These are phyloP conservation scores for Meloidogyne floridensis DNA, from an alignment of 1,140 invertebrate genomes.

Conservation along the genomic window DNA sequence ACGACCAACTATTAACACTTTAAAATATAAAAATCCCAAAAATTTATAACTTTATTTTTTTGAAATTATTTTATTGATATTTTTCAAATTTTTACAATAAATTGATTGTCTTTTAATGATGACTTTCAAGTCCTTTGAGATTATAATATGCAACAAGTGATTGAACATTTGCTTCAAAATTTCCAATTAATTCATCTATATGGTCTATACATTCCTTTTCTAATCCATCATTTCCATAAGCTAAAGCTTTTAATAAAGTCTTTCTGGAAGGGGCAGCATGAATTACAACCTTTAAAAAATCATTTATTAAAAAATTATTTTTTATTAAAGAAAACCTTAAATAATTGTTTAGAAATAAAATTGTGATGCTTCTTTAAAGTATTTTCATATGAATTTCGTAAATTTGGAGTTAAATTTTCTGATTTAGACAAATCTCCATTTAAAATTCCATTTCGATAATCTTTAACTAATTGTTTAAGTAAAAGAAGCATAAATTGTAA, in stretches of 20 bases:
- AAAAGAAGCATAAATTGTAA: slow-evolving; percentile 54
- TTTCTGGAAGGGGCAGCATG: slow-evolving; percentile 52
- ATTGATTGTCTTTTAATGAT: background rate
- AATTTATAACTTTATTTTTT: background rate
- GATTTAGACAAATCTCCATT: slow-evolving; percentile 26
- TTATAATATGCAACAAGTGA: slow-evolving; percentile 47
- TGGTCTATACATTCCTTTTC: slow-evolving; percentile 48
- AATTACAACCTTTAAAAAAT: slow-evolving; percentile 36
- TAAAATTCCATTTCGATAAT: slow-evolving; percentile 32
- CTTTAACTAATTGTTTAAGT: slow-evolving; percentile 40
- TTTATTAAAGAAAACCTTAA: slow-evolving; percentile 45
- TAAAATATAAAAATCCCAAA: background rate
- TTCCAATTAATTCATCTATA: slow-evolving; percentile 46
- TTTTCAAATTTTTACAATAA: slow-evolving; percentile 4
- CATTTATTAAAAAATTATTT: background rate
- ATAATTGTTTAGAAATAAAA: slow-evolving; percentile 52
- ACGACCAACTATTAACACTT: background rate
- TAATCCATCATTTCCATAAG: slow-evolving; percentile 51
- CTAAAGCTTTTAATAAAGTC: slow-evolving; percentile 46
- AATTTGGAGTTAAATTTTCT: slow-evolving; percentile 38
- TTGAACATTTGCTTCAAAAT: slow-evolving; percentile 47
- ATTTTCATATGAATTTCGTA: slow-evolving; percentile 43
- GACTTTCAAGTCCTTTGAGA: slow-evolving; percentile 43
- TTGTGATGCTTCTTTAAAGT: slow-evolving; percentile 53
- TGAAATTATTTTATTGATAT: background rate